phyloP scores from a whole-genome alignment of 2,888 invertebrate species.

The Drosophila lutescens region DNA sequence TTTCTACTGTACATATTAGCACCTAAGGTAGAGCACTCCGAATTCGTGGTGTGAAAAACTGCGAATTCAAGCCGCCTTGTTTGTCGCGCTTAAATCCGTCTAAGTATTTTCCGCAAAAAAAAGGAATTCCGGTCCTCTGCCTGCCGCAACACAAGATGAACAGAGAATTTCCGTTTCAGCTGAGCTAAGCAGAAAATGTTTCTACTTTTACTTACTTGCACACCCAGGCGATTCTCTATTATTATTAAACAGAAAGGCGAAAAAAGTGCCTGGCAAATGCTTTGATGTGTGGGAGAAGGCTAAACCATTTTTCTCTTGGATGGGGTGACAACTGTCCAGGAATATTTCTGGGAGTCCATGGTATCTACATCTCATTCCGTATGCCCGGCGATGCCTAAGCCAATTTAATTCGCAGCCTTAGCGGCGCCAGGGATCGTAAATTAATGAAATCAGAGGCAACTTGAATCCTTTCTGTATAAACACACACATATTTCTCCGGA shows the following conservation, averaged over 20 bases:
- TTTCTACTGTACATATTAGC: too few species aligned
- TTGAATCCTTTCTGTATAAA: slow-evolving; percentile 63
- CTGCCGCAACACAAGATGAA: slow-evolving; percentile 61
- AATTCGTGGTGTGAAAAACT: slow-evolving; percentile 1
- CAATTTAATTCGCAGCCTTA: slow-evolving; percentile 71
- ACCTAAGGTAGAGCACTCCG: slow-evolving; percentile 6
- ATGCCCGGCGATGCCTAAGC: slow-evolving; percentile 61
- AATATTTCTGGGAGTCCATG: slow-evolving; percentile 4
- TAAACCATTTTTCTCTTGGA: background rate
- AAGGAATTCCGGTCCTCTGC: slow-evolving; percentile 34
- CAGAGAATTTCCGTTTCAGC: slow-evolving; percentile 74
- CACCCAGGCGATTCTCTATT: slow-evolving; percentile 66
- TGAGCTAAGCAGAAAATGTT: slow-evolving; percentile 78
- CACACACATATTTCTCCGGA: slow-evolving; percentile 48
- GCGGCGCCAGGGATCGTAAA: slow-evolving; percentile 69
- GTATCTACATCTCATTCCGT: slow-evolving; percentile 49
- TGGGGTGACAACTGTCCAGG: slow-evolving; percentile 8
- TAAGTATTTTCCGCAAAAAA: slow-evolving; percentile 68
- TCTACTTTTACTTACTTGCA: slow-evolving; percentile 67
- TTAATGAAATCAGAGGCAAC: slow-evolving; percentile 72
- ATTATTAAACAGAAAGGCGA: slow-evolving; percentile 66
- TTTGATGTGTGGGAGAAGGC: slow-evolving; percentile 42
- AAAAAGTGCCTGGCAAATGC: slow-evolving; percentile 31
- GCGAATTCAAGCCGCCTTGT: slow-evolving; percentile 44
- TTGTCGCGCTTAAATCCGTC: slow-evolving; percentile 78